Base-by-base conservation (phyloP, 1,140 invertebrate genomes). In the Mylabris phalerata region DNA sequence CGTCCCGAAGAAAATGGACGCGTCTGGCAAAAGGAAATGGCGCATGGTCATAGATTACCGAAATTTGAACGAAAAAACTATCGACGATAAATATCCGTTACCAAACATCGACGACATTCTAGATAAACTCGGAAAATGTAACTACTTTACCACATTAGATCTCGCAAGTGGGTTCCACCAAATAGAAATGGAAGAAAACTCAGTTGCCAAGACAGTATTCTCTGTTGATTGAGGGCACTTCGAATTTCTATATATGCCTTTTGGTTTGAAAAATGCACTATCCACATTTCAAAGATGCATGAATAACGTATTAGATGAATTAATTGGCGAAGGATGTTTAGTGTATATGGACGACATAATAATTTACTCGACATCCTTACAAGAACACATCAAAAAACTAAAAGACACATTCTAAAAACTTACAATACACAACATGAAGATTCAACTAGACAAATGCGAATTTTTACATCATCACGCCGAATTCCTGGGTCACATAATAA, bases 301-400 rank as follows among this genome's bases (percentile, higher is more conserved):
- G 13, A 13, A 13, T 1, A 52, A 52, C 9, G 47, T 48, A 26
- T 26, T 48, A 48, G 5, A 1, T 10, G 38, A 40, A 40, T 40
- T 7, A 7, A 7, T 7, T 10, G 9, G 5, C 5, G 1, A 40
- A 7, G 1, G 5, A 10, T 70, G 69, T 50, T 47, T 68, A 0
- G 66, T 71, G 2, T 73, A 72, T 51, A 7, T 71, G 6, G 66
- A 73, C 42, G 69, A 73, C 43, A 69, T 72, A 40, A 10, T 40
- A 13, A 13, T 13, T 13, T 13, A 13, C 13, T 13, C 13, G 13
- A 13, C 13, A 13, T 13, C 13, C 13, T 13, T 0, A 13, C 13
- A 13, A 13, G 13, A 13, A 13, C 13, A 13, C 13, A 13, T 13
- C 13, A 13, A 13, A 13, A 0, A 13, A 13, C 13, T 13, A 13